A percentile compares a stretch with the other conserved stretches of the same genome.
phyloP scores from a whole-genome alignment of 2,888 invertebrate genomes.

The Microctonus brassicae region DNA sequence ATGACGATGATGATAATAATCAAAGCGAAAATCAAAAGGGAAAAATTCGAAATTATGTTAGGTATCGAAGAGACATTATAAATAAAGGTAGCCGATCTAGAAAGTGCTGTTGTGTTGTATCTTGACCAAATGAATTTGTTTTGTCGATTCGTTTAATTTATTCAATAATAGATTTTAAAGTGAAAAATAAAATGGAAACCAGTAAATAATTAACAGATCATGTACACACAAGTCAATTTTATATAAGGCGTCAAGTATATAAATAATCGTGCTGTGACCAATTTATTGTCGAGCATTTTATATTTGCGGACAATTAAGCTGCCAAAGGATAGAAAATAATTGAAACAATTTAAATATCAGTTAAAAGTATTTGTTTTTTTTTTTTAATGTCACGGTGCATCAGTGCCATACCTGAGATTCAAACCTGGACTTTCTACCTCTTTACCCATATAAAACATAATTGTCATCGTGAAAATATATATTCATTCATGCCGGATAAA shows the following conservation, averaged over 20 bases:
- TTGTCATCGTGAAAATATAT: slow-evolving; percentile 4
- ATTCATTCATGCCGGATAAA: not conserved
- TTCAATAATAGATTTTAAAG: not conserved
- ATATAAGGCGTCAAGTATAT: not conserved
- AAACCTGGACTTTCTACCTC: slow-evolving; percentile 27
- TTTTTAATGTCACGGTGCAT: slow-evolving; percentile 7
- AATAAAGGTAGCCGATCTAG: slow-evolving; percentile 55
- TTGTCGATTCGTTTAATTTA: not conserved
- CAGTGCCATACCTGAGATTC: slow-evolving; percentile 29
- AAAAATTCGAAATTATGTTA: slow-evolving; percentile 57
- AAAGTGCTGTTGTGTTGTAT: slow-evolving; percentile 62
- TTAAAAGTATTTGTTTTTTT: slow-evolving; percentile 21
- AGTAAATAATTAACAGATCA: too few species aligned
- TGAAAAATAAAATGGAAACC: not conserved
- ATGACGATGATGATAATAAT: slow-evolving; percentile 34
- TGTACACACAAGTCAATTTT: not conserved
- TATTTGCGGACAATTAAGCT: slow-evolving; percentile 25
- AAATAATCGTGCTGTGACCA: slow-evolving; percentile 4
- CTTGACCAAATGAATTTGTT: slow-evolving; percentile 37
- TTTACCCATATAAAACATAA: slow-evolving; percentile 19
- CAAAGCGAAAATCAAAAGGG: slow-evolving; percentile 53
- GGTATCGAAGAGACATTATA: slow-evolving; percentile 55
- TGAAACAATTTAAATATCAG: slow-evolving; percentile 5
- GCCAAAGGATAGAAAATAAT: slow-evolving; percentile 24
- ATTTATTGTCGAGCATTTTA: slow-evolving; percentile 3